Percentiles rank a stretch among this genome's conserved stretches.
These are phyloP conservation scores for Heliconius eleuchia DNA, from an alignment of 1,140 invertebrate species.

Conservation along the genomic window DNA sequence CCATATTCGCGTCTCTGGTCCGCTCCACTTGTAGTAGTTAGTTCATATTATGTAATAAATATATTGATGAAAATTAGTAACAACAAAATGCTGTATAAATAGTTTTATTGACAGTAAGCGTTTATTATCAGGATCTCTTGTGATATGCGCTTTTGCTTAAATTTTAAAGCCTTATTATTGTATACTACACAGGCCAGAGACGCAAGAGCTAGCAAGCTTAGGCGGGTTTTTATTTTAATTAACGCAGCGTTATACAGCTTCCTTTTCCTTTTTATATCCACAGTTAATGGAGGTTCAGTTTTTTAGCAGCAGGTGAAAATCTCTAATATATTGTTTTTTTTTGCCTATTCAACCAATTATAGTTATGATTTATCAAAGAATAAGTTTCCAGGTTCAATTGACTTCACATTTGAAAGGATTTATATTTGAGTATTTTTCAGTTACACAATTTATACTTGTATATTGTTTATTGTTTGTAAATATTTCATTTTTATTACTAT, in stretches of 20 bases:
- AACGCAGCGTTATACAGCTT: not conserved
- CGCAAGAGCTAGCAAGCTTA: not conserved
- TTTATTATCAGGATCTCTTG: not conserved
- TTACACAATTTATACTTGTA: not conserved
- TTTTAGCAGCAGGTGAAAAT: not conserved
- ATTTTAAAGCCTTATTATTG: not conserved
- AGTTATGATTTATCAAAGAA: not conserved
- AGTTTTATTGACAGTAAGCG: too few species aligned
- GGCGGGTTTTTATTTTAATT: not conserved
- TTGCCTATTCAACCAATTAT: not conserved
- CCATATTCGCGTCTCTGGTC: conserved; percentile 20
- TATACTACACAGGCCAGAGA: not conserved
- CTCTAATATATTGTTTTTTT: not conserved
- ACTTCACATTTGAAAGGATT: not conserved
- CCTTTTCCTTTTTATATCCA: not conserved
- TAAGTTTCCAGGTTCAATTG: not conserved
- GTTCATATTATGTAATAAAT: not conserved
- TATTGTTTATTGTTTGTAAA: not conserved
- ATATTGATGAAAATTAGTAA: too few species aligned
- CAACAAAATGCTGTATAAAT: not conserved
- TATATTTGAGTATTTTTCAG: not conserved
- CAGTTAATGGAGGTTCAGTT: not conserved
- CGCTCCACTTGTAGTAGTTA: not conserved
- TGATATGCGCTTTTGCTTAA: too few species aligned
- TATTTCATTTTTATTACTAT: not conserved